These are phyloP conservation scores for Eumaeus atala DNA, from an alignment of 1,140 invertebrate species.

Conservation along the genomic window DNA sequence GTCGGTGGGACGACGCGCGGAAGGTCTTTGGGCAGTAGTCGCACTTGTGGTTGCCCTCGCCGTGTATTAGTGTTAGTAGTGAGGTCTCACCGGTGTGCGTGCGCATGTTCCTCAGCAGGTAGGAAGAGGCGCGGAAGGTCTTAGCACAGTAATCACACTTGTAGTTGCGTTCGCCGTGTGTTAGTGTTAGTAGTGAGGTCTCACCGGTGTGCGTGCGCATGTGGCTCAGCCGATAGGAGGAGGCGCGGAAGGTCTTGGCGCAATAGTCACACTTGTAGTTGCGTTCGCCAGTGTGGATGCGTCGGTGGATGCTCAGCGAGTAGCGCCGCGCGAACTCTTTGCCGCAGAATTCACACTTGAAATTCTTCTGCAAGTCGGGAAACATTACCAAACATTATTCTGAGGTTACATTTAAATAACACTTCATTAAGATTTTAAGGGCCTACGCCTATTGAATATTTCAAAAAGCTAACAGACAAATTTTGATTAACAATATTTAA, in stretches of 20 bases:
- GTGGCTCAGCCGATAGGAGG: constrained; percentile 89
- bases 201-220: constrained; percentile 91
- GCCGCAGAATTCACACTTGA: constrained; percentile 93
- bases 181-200: not conserved
- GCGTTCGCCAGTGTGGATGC: constrained; percentile 92
- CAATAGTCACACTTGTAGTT: constrained; percentile 93
- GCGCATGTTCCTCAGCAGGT: not conserved
- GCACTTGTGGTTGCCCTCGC: constrained; percentile 91
- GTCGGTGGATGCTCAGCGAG: constrained; percentile 91
- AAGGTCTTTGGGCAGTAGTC: constrained; percentile 90
- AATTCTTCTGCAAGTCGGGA: constrained; percentile 78
- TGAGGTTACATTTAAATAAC: no score
- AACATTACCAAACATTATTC: no score
- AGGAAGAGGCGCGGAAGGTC: not conserved
- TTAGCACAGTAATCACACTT: constrained; percentile 2
- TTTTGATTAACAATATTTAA: no score
- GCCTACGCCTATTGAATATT: no score
- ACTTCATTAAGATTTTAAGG: no score
- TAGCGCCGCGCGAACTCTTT: constrained; percentile 95
- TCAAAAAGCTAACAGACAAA: no score
- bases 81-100: constrained; percentile 86
- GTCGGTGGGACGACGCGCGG: constrained; percentile 87
- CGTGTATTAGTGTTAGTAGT: constrained; percentile 69
- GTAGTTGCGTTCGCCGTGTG: not conserved
- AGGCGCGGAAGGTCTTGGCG: constrained; percentile 87